Percentiles rank a stretch among this genome's conserved stretches.
Conservation (phyloP, 2,113 vertebrate genomes). For the Terrapene triunguis region DNA sequence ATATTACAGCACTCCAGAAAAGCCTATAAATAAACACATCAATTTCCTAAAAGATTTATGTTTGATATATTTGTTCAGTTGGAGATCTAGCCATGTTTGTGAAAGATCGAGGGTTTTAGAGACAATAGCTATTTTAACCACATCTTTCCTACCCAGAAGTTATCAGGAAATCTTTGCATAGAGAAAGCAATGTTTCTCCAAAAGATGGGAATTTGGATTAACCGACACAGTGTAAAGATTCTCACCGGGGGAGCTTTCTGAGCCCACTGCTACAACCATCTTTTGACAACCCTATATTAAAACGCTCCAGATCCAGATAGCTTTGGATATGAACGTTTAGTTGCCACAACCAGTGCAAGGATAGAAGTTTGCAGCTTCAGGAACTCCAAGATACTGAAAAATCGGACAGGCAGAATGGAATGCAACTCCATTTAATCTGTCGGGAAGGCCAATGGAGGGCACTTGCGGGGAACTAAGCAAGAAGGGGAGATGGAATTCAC, state of each 20-base stretch:
- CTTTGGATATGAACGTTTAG: background rate
- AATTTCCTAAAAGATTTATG: background rate
- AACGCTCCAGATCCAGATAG: fast-evolving
- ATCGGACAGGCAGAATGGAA: background rate
- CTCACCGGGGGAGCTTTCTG: background rate
- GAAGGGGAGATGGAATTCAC: background rate
- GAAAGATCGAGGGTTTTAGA: background rate
- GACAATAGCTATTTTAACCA: background rate
- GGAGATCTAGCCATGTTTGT: background rate
- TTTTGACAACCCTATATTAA: background rate
- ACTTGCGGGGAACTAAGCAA: fast-evolving
- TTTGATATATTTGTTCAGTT: background rate
- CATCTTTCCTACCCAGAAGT: background rate
- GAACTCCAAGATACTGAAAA: too few species aligned
- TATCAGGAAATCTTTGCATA: background rate
- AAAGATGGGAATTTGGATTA: background rate
- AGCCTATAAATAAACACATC: background rate
- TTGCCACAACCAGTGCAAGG: background rate
- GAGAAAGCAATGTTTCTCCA: background rate
- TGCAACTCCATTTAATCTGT: background rate
- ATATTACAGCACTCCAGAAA: background rate
- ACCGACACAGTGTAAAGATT: background rate
- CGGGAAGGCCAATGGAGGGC: background rate
- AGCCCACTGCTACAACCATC: background rate
- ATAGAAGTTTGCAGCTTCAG: background rate